These are phyloP conservation scores for Artemia sp. DNA, from an alignment of 2,888 invertebrate genomes.

Conservation along the genomic window DNA sequence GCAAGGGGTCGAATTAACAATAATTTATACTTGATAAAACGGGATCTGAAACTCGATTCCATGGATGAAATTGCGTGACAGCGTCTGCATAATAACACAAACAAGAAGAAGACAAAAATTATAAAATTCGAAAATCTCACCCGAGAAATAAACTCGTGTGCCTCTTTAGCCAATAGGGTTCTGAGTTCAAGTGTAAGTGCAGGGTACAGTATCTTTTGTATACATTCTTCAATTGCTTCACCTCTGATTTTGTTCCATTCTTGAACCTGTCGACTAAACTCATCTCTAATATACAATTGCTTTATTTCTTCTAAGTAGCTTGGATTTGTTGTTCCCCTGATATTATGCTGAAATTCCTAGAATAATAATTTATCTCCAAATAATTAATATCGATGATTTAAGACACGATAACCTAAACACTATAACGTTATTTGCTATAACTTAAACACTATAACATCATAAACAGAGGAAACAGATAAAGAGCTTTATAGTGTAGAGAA, in stretches of 20 bases:
- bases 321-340: conserved; percentile 6
- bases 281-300: conserved; percentile 68
- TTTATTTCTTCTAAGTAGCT: conserved; percentile 72
- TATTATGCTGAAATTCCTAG: conserved; percentile 20
- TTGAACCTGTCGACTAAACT: conserved; percentile 79
- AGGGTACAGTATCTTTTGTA: conserved; percentile 72
- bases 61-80: too few species aligned
- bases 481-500: too few species aligned
- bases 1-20: too few species aligned
- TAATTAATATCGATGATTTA: too few species aligned
- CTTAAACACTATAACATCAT: too few species aligned
- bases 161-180: conserved; percentile 58
- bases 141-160: conserved; percentile 46
- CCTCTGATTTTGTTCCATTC: conserved; percentile 85
- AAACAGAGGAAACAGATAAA: too few species aligned
- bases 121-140: not conserved
- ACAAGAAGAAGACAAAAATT: conserved; percentile 46
- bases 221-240: conserved; percentile 70
- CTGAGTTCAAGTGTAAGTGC: conserved; percentile 71
- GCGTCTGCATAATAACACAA: too few species aligned
- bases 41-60: too few species aligned
- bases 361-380: too few species aligned
- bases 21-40: too few species aligned
- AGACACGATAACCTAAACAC: too few species aligned
- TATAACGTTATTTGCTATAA: too few species aligned